Base-by-base conservation (phyloP, 2,888 invertebrate species). In the Monochamus alternatus region DNA sequence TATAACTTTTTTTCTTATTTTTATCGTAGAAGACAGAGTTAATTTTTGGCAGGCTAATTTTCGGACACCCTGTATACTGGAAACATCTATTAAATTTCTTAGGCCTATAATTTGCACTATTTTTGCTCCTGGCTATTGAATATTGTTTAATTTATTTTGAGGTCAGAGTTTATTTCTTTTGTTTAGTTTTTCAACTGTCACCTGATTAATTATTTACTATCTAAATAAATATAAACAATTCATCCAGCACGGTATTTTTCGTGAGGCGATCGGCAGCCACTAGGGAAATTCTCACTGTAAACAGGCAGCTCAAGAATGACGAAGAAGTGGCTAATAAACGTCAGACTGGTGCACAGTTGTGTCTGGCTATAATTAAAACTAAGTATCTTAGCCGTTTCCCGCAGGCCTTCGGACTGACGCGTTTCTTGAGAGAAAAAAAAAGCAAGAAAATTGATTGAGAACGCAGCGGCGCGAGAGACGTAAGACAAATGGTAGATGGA, bases 301-400 rank as follows among this genome's bases (percentile, higher is more conserved):
- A 82, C 75, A 84, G 83, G 81, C 84, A 82, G 80, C 80, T 78
- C 77, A 75, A 78, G 82, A 81, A 82, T 81, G 85, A 82, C 84
- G 84, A 83, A 85, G 84, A 85, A 85, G 85, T 82, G 84, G 84
- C 85, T 86, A 87, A 87, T 87, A 87, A 87, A 87, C 85, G 87
- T 87, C 87, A 86, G 84, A 71, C 83, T 77, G 76, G 80, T 79
- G 82, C 81, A 81, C 81, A 81, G 83, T 83, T 83, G 82, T 82
- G 85, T 85, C 86, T 86, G 84, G 85, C 84, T 85, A 86, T 87
- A 87, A 87, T 87, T 87, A 87, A 87, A 87, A 87, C 86, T 86
- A 87, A 87, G 87, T 87, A 86, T 87, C 87, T 84, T 82, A 79
- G 82, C 83, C 76, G 83, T 80, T 84, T 83, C 81, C 83, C 81